Evolutionary conservation across 2,888 invertebrate species (phyloP), one percentile per base, ranked within the genome.

Genomic region (Drosophila mimica): DNA sequence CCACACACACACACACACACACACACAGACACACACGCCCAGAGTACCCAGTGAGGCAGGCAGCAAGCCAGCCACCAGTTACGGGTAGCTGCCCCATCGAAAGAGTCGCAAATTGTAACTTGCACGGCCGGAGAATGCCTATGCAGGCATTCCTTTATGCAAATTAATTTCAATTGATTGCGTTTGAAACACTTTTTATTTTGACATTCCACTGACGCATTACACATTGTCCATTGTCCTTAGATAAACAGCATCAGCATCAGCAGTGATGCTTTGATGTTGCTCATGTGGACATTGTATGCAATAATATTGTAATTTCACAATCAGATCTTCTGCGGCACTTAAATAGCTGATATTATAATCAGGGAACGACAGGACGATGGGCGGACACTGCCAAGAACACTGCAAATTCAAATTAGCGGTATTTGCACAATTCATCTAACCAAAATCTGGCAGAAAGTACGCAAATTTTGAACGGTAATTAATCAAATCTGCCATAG

Each of bases 111-210:
- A 68, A 70, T 70, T 70, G 70, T 70, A 34, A 57, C 70, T 62
- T 62, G 65, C 40, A 60, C 48, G 54, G 43, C 30, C 30, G 46
- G 33, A 51, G 48, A 52, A 70, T 72, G 82, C 71, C 70, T 76
- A 79, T 74, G 80, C 79, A 81, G 82, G 83, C 80, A 88, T 88
- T 88, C 79, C 89, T 88, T 88, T 90, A 89, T 90, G 87, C 89
- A 90, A 90, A 89, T 89, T 89, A 89, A 80, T 90, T 90, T 87
- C 89, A 81, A 88, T 89, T 90, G 90, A 90, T 90, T 89, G 90
- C 87, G 70, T 77, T 73, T 76, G 75, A 75, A 87, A 82, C 76
- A 84, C 75, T 83, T 89, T 89, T 84, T 81, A 82, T 83, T 83
- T 85, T 85, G 80, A 89, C 87, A 87, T 87, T 87, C 87, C 88